Percentiles rank a stretch among this genome's conserved stretches.
phyloP scores from a whole-genome alignment of 1,140 invertebrate species.

The Anoplolepis gracilipes region DNA sequence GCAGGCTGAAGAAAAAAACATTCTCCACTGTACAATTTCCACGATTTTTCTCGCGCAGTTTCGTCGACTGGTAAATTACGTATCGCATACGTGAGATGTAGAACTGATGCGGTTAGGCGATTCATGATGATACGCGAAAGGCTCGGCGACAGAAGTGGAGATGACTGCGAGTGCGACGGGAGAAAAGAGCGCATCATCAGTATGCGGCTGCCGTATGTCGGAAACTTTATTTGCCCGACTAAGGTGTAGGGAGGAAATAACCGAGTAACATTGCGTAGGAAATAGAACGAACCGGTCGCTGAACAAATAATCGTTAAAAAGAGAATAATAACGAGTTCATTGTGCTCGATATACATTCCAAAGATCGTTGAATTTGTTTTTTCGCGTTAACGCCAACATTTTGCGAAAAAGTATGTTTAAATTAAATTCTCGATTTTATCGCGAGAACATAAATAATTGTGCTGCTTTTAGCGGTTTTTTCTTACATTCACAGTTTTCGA shows the following conservation, averaged over 20 bases:
- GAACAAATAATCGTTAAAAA: slow-evolving; percentile 1
- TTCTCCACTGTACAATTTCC: slow-evolving; percentile 7
- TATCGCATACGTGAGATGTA: slow-evolving; percentile 51
- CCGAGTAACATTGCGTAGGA: slow-evolving; percentile 7
- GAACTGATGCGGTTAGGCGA: slow-evolving; percentile 51
- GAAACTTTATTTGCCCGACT: slow-evolving; percentile 33
- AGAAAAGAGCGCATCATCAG: slow-evolving; percentile 60
- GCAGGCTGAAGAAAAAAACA: neutral
- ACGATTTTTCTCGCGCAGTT: slow-evolving; percentile 39
- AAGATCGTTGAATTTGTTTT: neutral
- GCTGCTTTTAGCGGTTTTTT: too few relatives aligned
- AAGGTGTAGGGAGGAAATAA: slow-evolving; percentile 33
- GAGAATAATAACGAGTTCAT: too few relatives aligned
- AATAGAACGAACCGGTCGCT: slow-evolving; percentile 38
- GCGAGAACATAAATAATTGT: too few relatives aligned
- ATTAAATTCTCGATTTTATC: neutral
- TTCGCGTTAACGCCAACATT: too few relatives aligned
- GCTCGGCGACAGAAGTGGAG: slow-evolving; percentile 52
- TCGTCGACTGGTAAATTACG: slow-evolving; percentile 42
- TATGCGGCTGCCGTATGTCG: slow-evolving; percentile 63
- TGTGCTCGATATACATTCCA: neutral
- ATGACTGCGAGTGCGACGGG: slow-evolving; percentile 37
- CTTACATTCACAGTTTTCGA: neutral
- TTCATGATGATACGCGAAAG: slow-evolving; percentile 64
- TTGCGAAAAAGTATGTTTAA: neutral